phyloP scores from a whole-genome alignment of 2,888 invertebrate species.

The Hydrotaea diabolus region DNA sequence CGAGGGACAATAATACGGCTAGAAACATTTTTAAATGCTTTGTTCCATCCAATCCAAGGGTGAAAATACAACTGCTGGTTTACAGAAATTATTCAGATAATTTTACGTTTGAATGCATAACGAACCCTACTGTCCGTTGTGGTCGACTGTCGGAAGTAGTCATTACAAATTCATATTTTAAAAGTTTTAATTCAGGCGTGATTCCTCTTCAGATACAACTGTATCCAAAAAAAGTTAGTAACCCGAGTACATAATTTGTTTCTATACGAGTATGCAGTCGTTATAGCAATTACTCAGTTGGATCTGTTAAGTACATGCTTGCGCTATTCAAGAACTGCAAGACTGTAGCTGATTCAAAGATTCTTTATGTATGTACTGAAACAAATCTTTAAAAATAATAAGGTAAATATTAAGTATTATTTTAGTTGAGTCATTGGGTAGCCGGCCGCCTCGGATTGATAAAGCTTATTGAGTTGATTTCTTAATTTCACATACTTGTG shows the following conservation, averaged over 20 bases:
- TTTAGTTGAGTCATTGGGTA: not conserved
- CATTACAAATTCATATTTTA: not conserved
- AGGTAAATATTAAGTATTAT: not conserved
- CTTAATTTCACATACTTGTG: not conserved
- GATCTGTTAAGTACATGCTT: too few species aligned
- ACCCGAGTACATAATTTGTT: too few species aligned
- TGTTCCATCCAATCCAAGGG: not conserved
- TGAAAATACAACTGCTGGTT: not conserved
- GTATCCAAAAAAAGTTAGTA: too few species aligned
- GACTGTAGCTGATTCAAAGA: too few species aligned
- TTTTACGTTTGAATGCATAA: not conserved
- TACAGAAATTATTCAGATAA: not conserved
- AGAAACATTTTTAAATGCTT: conserved; percentile 54
- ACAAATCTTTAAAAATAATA: too few species aligned
- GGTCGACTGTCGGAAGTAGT: not conserved
- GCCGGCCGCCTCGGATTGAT: not conserved
- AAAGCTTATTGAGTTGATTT: not conserved
- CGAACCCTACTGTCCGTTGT: not conserved
- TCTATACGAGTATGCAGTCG: too few species aligned
- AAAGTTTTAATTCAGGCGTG: too few species aligned
- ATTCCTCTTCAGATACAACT: too few species aligned
- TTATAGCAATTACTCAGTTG: too few species aligned
- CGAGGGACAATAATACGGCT: conserved; percentile 26
- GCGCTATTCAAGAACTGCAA: too few species aligned
- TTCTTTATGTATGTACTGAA: too few species aligned